A percentile compares a stretch with the other conserved stretches of the same genome.
phyloP scores from a whole-genome alignment of 2,797 vertebrate genomes.

The Lepus townsendii region DNA sequence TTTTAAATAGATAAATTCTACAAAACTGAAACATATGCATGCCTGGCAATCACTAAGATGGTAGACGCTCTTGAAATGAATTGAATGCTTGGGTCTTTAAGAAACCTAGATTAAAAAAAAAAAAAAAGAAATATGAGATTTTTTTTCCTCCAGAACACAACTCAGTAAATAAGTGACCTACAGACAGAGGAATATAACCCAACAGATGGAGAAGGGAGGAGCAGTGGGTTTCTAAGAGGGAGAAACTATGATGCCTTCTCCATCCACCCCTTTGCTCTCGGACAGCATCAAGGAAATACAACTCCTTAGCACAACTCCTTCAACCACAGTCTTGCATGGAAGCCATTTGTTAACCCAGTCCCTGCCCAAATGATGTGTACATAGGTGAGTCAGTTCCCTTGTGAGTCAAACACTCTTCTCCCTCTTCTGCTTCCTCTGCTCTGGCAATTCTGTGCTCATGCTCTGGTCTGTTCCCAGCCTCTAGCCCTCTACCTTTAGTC shows the following conservation, averaged over 20 bases:
- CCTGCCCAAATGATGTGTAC: no score
- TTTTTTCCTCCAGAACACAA: neutral
- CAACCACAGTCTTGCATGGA: neutral
- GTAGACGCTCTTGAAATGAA: neutral
- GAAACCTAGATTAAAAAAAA: neutral
- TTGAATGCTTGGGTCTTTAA: constrained; percentile 20
- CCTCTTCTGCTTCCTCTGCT: neutral
- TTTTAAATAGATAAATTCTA: no score
- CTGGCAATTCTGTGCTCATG: neutral
- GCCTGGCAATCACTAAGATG: neutral
- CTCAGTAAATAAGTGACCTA: constrained; percentile 66
- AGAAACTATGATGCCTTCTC: neutral
- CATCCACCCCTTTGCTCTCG: neutral
- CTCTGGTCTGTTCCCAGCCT: neutral
- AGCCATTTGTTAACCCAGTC: neutral
- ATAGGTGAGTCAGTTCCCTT: constrained; percentile 36
- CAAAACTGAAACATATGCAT: no score
- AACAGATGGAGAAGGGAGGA: neutral
- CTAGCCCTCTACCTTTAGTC: neutral
- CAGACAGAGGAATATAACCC: constrained; percentile 46
- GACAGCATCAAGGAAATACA: neutral
- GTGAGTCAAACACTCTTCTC: neutral
- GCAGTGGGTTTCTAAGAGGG: neutral
- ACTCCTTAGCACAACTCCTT: neutral
- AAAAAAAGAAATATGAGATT: neutral